Conservation (phyloP, 2,888 invertebrate species). For the Anthophora plumipes region DNA sequence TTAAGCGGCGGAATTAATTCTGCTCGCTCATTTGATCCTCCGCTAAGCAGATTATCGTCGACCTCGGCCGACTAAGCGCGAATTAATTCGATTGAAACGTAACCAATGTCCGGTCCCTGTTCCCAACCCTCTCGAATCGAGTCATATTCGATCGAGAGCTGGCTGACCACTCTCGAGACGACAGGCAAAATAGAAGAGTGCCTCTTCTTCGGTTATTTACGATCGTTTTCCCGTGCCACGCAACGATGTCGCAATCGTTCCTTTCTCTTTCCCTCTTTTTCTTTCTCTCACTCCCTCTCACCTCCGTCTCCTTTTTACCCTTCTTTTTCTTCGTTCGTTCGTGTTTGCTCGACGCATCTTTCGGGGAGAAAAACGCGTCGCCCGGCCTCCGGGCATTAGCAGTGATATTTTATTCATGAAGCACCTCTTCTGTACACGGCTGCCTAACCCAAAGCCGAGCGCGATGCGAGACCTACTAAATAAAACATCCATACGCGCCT, state of each 20-base stretch:
- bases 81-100: conserved; percentile 51
- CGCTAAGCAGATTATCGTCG: conserved; percentile 46
- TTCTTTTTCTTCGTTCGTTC: conserved; percentile 71
- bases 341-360: conserved; percentile 72
- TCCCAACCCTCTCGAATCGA: background rate
- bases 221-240: conserved; percentile 75
- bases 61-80: conserved; percentile 30
- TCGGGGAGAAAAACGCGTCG: conserved; percentile 81
- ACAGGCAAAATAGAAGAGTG: conserved; percentile 20
- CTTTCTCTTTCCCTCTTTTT: conserved; percentile 65
- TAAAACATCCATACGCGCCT: conserved; percentile 83
- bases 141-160: background rate
- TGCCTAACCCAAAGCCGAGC: conserved; percentile 75
- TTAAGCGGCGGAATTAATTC: conserved; percentile 44
- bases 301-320: too few species aligned
- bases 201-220: conserved; percentile 76
- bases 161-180: conserved; percentile 20
- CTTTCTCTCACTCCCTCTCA: conserved; percentile 63
- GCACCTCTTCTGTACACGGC: conserved; percentile 78
- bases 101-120: conserved; percentile 29
- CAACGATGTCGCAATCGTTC: conserved; percentile 77
- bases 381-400: conserved; percentile 83
- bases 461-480: conserved; percentile 81
- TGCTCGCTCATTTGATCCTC: conserved; percentile 39
- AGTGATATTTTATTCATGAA: conserved; percentile 84